Evolutionary conservation across 35 echinoderm and acorn worm species (phyloP), one percentile per base, ranked within the genome.

Genomic region (Patiria miniata): DNA sequence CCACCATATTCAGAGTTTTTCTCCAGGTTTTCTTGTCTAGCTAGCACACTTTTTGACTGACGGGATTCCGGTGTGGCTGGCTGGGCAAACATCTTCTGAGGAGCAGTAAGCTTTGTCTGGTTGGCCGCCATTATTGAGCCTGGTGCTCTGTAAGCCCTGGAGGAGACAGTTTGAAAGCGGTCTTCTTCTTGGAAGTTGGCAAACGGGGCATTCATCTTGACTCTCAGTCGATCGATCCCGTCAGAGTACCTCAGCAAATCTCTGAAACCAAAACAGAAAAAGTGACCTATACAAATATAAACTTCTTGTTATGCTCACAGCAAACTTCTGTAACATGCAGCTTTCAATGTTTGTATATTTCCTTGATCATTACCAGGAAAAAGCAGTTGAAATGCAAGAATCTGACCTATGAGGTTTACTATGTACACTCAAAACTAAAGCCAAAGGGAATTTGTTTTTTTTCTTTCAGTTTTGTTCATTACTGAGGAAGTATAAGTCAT

Each of bases 151-250:
- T 73, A 73, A 10, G 26, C 29, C 26, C 21, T 73, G 34, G 65
- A 73, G 65, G 65, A 73, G 26, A 30, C 9, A 6, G 65, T 73
- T 10, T 73, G 23, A 23, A 73, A 73, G 29, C 26, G 34, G 65
- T 10, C 14, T 22, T 73, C 34, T 14, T 73, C 65, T 0, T 32
- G 65, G 26, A 10, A 14, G 65, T 73, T 73, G 14, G 65, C 65
- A 16, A 73, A 73, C 29, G 65, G 65, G 29, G 65, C 65, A 73
- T 73, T 73, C 65, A 73, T 73, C 29, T 22, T 73, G 26, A 73
- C 10, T 4, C 4, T 12, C 42, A 47, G 42, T 12, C 12, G 65
- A 1, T 10, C 29, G 2, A 21, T 69, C 19, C 29, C 12, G 34
- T 6, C 61, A 32, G 28, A 60, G 56, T 60, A 26, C 19, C 57